phyloP scores from a whole-genome alignment of 2,888 invertebrate species.

The Polydrusus cervinus region DNA sequence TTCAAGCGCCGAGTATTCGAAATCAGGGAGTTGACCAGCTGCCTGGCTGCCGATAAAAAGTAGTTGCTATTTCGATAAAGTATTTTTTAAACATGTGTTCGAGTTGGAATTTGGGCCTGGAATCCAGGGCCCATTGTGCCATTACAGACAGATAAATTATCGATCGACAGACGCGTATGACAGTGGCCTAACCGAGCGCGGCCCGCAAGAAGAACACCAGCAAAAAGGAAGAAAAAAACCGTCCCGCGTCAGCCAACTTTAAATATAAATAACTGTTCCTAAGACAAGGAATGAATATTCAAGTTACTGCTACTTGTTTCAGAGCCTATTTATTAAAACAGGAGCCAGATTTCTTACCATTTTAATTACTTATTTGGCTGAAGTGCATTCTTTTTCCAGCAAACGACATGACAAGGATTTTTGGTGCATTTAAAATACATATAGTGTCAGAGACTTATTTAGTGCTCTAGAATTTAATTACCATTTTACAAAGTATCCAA shows the following conservation, averaged over 20 bases:
- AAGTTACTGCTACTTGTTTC: constrained; percentile 53
- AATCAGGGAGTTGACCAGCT: constrained; percentile 62
- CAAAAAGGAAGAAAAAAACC: constrained; percentile 45
- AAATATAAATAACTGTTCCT: constrained; percentile 68
- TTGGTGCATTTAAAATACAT: constrained; percentile 22
- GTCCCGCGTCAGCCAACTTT: constrained; percentile 55
- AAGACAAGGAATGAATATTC: constrained; percentile 64
- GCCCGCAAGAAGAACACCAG: constrained; percentile 47
- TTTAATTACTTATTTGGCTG: constrained; percentile 57
- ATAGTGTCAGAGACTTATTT: neutral
- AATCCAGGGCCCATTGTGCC: constrained; percentile 70
- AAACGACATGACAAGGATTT: constrained; percentile 10
- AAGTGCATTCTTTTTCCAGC: constrained; percentile 31
- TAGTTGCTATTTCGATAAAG: constrained; percentile 69
- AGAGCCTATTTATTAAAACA: constrained; percentile 60
- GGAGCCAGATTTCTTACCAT: constrained; percentile 57
- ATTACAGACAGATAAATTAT: constrained; percentile 72
- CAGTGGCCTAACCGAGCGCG: constrained; percentile 65
- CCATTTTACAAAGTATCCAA: neutral
- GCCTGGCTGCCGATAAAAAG: constrained; percentile 50
- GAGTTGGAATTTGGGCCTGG: constrained; percentile 70
- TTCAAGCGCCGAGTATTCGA: constrained; percentile 60
- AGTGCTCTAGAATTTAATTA: neutral
- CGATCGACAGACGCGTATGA: constrained; percentile 71
- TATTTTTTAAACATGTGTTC: constrained; percentile 72